Conservation (phyloP, 2,113 vertebrate species). For the Passer montanus region DNA sequence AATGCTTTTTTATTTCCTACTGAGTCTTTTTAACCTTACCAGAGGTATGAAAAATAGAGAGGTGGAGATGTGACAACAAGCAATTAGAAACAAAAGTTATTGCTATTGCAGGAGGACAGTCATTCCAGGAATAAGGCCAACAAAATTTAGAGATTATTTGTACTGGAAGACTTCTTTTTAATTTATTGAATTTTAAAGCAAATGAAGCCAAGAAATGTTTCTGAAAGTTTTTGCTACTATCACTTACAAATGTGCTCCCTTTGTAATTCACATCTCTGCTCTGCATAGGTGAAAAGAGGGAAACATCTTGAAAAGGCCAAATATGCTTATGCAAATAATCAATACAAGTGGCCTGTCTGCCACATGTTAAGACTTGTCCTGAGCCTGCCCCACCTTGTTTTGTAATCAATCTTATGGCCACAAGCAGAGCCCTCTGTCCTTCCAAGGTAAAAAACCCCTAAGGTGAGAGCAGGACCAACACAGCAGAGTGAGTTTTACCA, state of each 20-base stretch:
- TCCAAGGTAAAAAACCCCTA: not conserved
- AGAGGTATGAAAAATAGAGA: not conserved
- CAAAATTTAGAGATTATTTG: not conserved
- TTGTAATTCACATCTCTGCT: not conserved
- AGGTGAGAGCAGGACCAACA: not conserved
- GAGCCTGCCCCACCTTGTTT: not conserved
- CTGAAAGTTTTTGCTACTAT: not conserved
- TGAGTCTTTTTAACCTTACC: not conserved
- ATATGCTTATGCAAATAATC: not conserved
- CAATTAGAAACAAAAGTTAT: not conserved
- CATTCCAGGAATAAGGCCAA: not conserved
- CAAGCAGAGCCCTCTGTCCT: not conserved
- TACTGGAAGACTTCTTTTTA: not conserved
- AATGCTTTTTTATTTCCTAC: not conserved
- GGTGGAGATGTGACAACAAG: not conserved
- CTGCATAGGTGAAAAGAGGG: not conserved
- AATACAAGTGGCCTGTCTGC: accelerated
- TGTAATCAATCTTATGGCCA: not conserved
- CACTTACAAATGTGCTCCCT: not conserved
- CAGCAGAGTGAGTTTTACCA: not conserved
- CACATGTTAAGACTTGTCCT: not conserved
- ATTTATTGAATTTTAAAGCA: not conserved
- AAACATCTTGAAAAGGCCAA: not conserved
- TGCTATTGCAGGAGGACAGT: not conserved
- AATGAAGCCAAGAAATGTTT: not conserved